Percentiles rank a stretch among this genome's conserved stretches.
phyloP scores from a whole-genome alignment of 2,888 invertebrate genomes.

The Apotomis betuletana region DNA sequence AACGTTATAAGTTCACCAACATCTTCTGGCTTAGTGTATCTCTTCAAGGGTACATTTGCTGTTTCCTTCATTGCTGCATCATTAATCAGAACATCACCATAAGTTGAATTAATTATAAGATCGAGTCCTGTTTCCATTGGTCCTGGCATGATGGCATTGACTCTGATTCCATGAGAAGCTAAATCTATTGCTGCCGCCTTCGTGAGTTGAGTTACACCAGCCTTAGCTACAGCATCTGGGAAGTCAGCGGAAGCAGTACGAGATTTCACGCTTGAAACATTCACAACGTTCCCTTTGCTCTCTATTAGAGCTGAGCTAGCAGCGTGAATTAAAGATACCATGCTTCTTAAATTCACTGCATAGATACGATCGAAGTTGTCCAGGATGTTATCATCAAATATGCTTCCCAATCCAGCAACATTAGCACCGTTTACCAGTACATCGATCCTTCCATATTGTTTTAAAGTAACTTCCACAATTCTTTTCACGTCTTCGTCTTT shows the following conservation, averaged over 20 bases:
- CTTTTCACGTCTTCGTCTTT: constrained; percentile 44
- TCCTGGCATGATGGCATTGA: constrained; percentile 88
- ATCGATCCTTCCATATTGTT: constrained; percentile 45
- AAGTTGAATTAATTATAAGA: constrained; percentile 14
- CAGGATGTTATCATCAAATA: constrained; percentile 42
- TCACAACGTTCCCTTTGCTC: constrained; percentile 48
- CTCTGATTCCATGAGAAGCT: constrained; percentile 80
- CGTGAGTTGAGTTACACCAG: constrained; percentile 89
- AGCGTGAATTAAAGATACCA: constrained; percentile 42
- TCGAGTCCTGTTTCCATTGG: constrained; percentile 74
- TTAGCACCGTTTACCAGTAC: constrained; percentile 49
- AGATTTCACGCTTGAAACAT: constrained; percentile 45
- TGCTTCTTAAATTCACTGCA: constrained; percentile 45
- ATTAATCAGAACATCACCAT: constrained; percentile 10
- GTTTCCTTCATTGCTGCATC: not conserved
- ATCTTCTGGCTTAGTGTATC: constrained; percentile 38
- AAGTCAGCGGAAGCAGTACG: constrained; percentile 8
- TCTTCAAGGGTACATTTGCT: constrained; percentile 29
- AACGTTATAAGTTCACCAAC: constrained; percentile 43
- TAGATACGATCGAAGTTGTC: constrained; percentile 44
- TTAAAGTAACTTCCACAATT: constrained; percentile 44
- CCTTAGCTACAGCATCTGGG: constrained; percentile 86
- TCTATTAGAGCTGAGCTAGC: constrained; percentile 43
- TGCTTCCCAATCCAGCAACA: constrained; percentile 29
- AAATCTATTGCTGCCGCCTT: constrained; percentile 86